Evolutionary conservation across 2,113 vertebrate genomes (phyloP), one percentile per base, ranked within the genome.

Genomic region (Recurvirostra avosetta): DNA sequence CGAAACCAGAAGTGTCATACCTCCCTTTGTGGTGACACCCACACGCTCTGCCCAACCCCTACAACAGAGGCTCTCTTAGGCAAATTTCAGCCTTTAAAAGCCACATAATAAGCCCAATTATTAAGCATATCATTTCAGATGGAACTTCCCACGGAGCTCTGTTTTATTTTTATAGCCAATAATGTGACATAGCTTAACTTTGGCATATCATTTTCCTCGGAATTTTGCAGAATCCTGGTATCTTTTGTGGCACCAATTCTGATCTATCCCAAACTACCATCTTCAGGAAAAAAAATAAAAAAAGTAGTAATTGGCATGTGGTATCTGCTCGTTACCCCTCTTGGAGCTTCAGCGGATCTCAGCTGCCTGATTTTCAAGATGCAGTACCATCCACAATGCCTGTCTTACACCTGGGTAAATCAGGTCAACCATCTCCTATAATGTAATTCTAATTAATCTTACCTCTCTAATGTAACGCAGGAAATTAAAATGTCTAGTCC

Each of bases 241-340:
- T 58, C 8, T 55, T 86, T 22, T 15, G 15, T n/a, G 9, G 13
- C 13, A 56, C 3, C 14, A 14, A 78, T 36, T 65, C 27, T 5
- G 3, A 49, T 59, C 62, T 41, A 62, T 49, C 22, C 12, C 5
- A 4, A 45, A 6, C 11, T 76, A 32, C 18, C 30, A 30, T 67
- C 55, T 81, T 34, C 16, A 67, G 63, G 4, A 34, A 6, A 16
- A n/a, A 4, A n/a, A 43, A 12, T 16, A 19, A 17, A 19, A 30
- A 32, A 47, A 19, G 3, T 5, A 41, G 5, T 11, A 70, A 43
- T 9, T 40, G 55, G 5, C 17, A 8, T 0, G 9, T 41, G 16
- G 4, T 43, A 5, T 22, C 8, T 81, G 55, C 50, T 56, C 4
- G 0, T 38, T 15, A 9, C 12, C 4, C 20, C 16, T 61, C n/a